A percentile compares a stretch with the other conserved stretches of the same genome.
Evolutionary conservation across 1,140 invertebrate species (phyloP).

Genomic region (Drosophila ambigua): DNA sequence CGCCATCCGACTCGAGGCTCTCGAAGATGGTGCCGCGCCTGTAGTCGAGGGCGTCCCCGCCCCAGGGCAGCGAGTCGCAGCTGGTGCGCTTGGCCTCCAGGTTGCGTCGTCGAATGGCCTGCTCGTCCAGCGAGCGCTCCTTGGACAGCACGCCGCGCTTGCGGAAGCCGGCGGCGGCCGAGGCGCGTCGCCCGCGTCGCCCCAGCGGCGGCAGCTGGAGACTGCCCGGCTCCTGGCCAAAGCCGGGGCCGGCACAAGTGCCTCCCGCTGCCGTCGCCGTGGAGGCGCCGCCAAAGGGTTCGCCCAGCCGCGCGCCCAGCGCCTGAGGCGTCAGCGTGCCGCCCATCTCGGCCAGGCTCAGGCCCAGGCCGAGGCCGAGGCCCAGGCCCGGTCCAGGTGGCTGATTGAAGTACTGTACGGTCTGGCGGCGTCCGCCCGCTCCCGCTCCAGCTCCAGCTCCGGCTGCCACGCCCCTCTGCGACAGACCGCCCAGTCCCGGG

Average conservation of each 20-base stretch:
- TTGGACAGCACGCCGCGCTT: constrained; percentile 81
- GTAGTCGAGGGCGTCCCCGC: constrained; percentile 72
- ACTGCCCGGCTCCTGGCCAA: constrained; percentile 23
- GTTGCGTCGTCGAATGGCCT: constrained; percentile 78
- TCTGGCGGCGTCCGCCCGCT: constrained; percentile 68
- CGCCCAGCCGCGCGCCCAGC: constrained; percentile 63
- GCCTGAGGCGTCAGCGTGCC: constrained; percentile 68
- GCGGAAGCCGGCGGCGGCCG: constrained; percentile 72
- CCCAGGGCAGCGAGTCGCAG: constrained; percentile 82
- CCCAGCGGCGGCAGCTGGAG: constrained; percentile 73
- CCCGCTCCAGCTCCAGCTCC: constrained; percentile 3
- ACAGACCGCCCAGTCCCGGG: not conserved
- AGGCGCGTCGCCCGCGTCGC: constrained; percentile 75
- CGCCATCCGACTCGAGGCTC: constrained; percentile 73
- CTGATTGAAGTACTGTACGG: constrained; percentile 80
- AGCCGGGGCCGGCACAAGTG: constrained; percentile 26
- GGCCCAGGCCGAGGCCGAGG: constrained; percentile 38
- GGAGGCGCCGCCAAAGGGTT: constrained; percentile 47
- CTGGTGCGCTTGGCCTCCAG: constrained; percentile 83
- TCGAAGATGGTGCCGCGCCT: constrained; percentile 80
- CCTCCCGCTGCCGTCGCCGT: constrained; percentile 51
- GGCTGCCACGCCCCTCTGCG: not conserved
- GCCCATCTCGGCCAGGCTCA: constrained; percentile 75
- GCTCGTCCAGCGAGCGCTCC: constrained; percentile 82
- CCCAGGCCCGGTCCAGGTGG: constrained; percentile 16